These are phyloP conservation scores for Tachysurus fulvidraco DNA, from an alignment of 2,113 vertebrate species.

Conservation along the genomic window DNA sequence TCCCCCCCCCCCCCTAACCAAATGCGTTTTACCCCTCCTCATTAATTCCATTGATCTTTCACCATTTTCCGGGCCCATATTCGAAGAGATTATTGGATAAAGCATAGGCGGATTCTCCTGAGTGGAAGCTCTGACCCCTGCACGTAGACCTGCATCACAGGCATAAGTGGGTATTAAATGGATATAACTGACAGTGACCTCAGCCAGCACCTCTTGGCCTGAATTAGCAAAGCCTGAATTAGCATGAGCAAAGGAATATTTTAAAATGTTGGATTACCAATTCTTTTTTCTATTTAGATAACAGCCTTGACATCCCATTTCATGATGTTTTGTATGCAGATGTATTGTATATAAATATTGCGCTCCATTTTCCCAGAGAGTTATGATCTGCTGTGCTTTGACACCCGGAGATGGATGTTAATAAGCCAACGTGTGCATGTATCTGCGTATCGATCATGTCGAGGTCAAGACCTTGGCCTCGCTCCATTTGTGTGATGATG, in stretches of 20 bases:
- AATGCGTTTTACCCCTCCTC: constrained; percentile 74
- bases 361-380: constrained; percentile 2
- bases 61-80: constrained; percentile 77
- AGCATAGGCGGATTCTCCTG: constrained; percentile 72
- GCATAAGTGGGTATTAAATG: constrained; percentile 85
- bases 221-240: constrained; percentile 66
- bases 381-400: constrained; percentile 21
- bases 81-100: constrained; percentile 81
- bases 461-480: constrained; percentile 58
- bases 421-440: constrained; percentile 24
- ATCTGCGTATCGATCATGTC: constrained; percentile 63
- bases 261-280: constrained; percentile 49
- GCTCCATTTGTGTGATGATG: constrained; percentile 65
- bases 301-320: not conserved
- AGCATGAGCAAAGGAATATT: constrained; percentile 68
- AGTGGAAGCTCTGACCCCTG: constrained; percentile 67
- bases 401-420: constrained; percentile 34
- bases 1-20: constrained; percentile 66
- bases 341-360: not conserved
- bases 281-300: not conserved
- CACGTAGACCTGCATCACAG: constrained; percentile 68
- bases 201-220: constrained; percentile 70
- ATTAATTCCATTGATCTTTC: constrained; percentile 81
- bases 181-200: constrained; percentile 84
- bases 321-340: not conserved